Conservation (phyloP, 1,140 invertebrate species). For the Anastrepha obliqua region DNA sequence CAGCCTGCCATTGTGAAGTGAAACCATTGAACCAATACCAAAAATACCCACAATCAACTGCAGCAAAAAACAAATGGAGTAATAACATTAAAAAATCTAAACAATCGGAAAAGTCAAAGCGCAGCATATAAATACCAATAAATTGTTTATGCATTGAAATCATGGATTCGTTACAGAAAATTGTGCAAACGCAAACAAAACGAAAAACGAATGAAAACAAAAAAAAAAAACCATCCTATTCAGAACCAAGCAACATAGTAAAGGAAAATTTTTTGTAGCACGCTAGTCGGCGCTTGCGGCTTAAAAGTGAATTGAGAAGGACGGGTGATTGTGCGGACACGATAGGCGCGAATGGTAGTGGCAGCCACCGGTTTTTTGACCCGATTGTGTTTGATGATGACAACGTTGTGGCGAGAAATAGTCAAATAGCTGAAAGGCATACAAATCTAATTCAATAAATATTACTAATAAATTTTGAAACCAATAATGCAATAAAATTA, state of each 20-base stretch:
- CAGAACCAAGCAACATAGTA: not conserved
- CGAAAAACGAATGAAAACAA: not conserved
- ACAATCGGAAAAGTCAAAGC: constrained; percentile 38
- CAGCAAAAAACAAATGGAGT: not conserved
- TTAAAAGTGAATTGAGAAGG: constrained; percentile 48
- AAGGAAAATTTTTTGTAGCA: not conserved
- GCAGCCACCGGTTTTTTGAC: constrained; percentile 48
- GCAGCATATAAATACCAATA: constrained; percentile 34
- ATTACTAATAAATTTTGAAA: not conserved
- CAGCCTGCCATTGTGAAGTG: not conserved
- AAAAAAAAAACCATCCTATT: not conserved
- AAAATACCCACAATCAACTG: constrained; percentile 1
- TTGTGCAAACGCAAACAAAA: constrained; percentile 16
- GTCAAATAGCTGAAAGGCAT: constrained; percentile 41
- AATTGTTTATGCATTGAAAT: constrained; percentile 51
- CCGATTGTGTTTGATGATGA: not conserved
- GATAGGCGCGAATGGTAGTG: constrained; percentile 36
- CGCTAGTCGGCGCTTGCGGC: constrained; percentile 24
- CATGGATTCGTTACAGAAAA: constrained; percentile 32
- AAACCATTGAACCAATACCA: constrained; percentile 41
- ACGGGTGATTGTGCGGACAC: constrained; percentile 48
- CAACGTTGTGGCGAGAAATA: not conserved
- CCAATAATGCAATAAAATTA: not conserved
- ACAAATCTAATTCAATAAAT: constrained; percentile 29
- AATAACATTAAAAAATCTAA: not conserved